Conservation (phyloP, 2,113 vertebrate species). For the Boulengeromyrus knoepffleri region DNA sequence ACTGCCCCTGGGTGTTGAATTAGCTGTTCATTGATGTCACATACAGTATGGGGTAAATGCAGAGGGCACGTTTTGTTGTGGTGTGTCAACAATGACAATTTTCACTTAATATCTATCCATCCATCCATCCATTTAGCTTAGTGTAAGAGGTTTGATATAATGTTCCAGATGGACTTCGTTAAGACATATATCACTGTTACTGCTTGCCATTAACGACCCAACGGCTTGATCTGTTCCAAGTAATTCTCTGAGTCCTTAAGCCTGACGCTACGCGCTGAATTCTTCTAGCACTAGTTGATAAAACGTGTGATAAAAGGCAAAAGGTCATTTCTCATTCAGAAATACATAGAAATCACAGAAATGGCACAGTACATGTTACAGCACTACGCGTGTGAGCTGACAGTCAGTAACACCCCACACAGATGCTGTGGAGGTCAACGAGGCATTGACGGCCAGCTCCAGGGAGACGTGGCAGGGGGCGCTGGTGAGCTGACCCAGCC, state of each 20-base stretch:
- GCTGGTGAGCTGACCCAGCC: slow-evolving; percentile 38
- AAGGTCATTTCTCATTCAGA: background rate
- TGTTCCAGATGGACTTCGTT: background rate
- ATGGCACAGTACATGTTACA: background rate
- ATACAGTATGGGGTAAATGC: background rate
- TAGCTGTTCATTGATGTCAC: too few relatives aligned
- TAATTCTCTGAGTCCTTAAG: background rate
- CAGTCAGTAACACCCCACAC: background rate
- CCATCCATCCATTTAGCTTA: background rate
- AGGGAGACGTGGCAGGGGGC: slow-evolving; percentile 28
- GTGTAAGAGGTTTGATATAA: background rate
- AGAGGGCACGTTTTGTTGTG: background rate
- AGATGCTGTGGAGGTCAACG: slow-evolving; percentile 41
- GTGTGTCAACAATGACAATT: background rate
- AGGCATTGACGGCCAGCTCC: slow-evolving; percentile 20
- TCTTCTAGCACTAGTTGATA: background rate
- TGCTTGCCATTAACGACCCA: background rate
- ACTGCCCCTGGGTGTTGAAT: too few relatives aligned
- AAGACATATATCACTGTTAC: background rate
- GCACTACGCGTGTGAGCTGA: background rate
- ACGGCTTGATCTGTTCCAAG: background rate
- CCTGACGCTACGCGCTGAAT: background rate
- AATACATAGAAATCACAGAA: background rate
- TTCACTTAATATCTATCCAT: background rate
- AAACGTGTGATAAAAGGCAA: background rate